These are phyloP conservation scores for Syngnathoides biaculeatus DNA, from an alignment of 2,113 vertebrate genomes.

Conservation along the genomic window DNA sequence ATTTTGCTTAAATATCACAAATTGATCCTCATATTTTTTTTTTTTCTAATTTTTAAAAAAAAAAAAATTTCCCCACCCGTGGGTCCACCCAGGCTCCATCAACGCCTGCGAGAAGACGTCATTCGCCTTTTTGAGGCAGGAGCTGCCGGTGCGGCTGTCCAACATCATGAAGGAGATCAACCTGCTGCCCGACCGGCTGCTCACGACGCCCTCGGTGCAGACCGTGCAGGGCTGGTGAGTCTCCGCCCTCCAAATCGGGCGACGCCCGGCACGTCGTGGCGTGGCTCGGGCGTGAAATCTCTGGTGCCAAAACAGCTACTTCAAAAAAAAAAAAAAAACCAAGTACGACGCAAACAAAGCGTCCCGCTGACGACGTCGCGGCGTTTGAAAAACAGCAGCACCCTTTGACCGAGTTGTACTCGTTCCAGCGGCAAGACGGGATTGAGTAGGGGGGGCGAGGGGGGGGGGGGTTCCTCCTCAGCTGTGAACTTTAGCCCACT, in stretches of 20 bases:
- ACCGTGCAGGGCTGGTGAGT: constrained; percentile 90
- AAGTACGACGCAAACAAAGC: too few species aligned
- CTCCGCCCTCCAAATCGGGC: not conserved
- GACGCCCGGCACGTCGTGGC: too few species aligned
- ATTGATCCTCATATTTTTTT: too few species aligned
- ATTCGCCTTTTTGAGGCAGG: constrained; percentile 88
- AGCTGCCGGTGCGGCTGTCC: constrained; percentile 88
- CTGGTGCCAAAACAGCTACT: too few species aligned
- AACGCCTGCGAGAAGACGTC: constrained; percentile 96
- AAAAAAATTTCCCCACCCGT: too few species aligned
- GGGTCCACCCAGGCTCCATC: constrained; percentile 76
- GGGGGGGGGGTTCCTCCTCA: not conserved
- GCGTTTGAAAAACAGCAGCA: constrained; percentile 15
- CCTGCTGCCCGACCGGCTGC: constrained; percentile 82
- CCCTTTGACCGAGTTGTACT: constrained; percentile 34
- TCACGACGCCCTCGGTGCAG: constrained; percentile 85
- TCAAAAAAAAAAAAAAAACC: too few species aligned
- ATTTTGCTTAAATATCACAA: too few species aligned
- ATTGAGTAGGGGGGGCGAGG: not conserved
- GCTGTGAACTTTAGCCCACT: constrained; percentile 66
- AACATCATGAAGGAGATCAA: constrained; percentile 99
- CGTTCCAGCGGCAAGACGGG: constrained; percentile 3
- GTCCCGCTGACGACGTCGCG: not conserved
- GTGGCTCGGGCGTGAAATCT: too few species aligned
- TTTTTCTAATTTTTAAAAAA: too few species aligned